Evolutionary conservation across 2,888 invertebrate genomes (phyloP), one percentile per base, ranked within the genome.

Genomic region (Seira sanloemensis): DNA sequence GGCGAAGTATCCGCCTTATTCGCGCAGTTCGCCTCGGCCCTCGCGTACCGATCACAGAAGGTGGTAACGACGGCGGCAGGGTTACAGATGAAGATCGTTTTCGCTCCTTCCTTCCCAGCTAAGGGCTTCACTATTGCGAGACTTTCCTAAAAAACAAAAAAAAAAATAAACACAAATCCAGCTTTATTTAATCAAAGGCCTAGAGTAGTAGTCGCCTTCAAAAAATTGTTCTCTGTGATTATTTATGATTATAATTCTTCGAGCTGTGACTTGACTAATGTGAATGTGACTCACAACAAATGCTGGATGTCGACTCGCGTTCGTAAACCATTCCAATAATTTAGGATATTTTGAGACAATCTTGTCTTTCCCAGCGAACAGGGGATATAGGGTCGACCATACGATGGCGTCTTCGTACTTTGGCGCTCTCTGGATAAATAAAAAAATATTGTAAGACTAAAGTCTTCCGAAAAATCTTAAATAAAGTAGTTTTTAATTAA

Each of bases 301-400:
- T 7, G 77, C 82, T 7, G 75, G 62, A 65, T 83, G 68, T 18
- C 75, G 78, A 5, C 77, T 58, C 1, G 86, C 68, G n/a, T 81
- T 80, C 7, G 81, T 72, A 77, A 94, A 92, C 96, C 96, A 96
- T 16, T 91, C 91, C 0, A 91, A 89, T 5, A 96, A 90, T 86
- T 93, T 92, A 0, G 91, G 90, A 82, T 92, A 93, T 27, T 93
- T 92, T 0, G 91, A 91, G 23, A 94, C 91, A 9, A 94, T 91
- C 62, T 93, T 93, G n/a, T 92, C 92, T 88, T 93, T 94, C 87
- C 80, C 72, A 5, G 92, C 91, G 83, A 92, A 91, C 0, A 95
- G 89, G 0, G 95, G 95, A 90, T 95, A 95, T 2, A 96, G 89
- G 0, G 94, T 93, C 62, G 94, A 93, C 95, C 95, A 96, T 85